Conservation (phyloP, 2,888 invertebrate species). For the Apodemia zela region DNA sequence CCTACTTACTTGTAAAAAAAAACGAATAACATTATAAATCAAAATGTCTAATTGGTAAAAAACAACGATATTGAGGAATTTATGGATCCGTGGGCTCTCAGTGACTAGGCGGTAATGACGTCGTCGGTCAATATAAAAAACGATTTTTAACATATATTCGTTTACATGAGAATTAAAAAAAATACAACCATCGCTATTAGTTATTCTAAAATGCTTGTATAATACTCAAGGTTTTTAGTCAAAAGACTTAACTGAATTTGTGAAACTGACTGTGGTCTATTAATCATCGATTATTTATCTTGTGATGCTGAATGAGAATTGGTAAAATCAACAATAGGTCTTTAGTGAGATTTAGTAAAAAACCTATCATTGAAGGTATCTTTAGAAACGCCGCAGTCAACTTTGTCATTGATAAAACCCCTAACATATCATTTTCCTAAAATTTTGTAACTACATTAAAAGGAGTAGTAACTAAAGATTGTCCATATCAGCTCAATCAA, state of each 20-base stretch:
- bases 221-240: constrained; percentile 57
- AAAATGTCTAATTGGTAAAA: constrained; percentile 64
- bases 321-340: constrained; percentile 46
- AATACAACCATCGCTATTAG: constrained; percentile 47
- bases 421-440: constrained; percentile 75
- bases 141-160: constrained; percentile 49
- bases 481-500: constrained; percentile 77
- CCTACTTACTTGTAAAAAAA: constrained; percentile 63
- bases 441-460: constrained; percentile 72
- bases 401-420: constrained; percentile 80
- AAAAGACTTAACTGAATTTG: constrained; percentile 40
- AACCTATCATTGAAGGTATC: constrained; percentile 47
- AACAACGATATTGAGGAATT: constrained; percentile 56
- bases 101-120: constrained; percentile 78
- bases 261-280: constrained; percentile 54
- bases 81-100: constrained; percentile 70
- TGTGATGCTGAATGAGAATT: constrained; percentile 48
- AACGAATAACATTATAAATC: constrained; percentile 74
- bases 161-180: constrained; percentile 39
- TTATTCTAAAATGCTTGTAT: constrained; percentile 63
- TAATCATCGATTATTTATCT: constrained; percentile 56
- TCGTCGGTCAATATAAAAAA: constrained; percentile 46
- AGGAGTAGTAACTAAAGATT: constrained; percentile 79
- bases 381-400: constrained; percentile 69
- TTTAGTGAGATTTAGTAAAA: constrained; percentile 44